These are phyloP conservation scores for Synergus japonicus DNA, from an alignment of 2,888 invertebrate species.

Conservation along the genomic window DNA sequence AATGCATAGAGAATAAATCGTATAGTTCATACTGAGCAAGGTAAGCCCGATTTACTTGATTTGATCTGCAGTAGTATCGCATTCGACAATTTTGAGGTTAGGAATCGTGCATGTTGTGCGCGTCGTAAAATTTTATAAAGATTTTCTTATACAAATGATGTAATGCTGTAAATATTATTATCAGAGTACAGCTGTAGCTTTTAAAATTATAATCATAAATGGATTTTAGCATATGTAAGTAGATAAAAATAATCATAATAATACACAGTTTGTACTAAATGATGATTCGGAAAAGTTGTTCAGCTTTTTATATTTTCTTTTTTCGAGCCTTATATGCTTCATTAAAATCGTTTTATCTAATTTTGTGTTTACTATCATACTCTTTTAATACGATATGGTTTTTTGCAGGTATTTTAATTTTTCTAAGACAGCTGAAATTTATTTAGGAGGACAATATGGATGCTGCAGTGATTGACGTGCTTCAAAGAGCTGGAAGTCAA, in stretches of 20 bases:
- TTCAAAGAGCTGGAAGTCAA: constrained; percentile 91
- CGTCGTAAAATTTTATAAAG: neutral
- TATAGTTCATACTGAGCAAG: neutral
- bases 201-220: neutral
- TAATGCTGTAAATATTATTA: constrained; percentile 9
- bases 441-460: constrained; percentile 78
- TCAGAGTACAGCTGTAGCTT: neutral
- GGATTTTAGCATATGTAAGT: neutral
- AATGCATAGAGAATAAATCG: constrained; percentile 12
- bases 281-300: neutral
- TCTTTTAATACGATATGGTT: neutral
- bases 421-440: neutral
- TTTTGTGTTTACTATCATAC: neutral
- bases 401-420: neutral
- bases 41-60: neutral
- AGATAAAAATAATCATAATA: neutral
- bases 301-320: neutral
- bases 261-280: neutral
- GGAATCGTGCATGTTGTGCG: neutral
- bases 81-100: constrained; percentile 29
- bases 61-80: neutral
- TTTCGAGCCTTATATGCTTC: neutral
- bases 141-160: neutral
- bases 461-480: constrained; percentile 84
- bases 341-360: neutral